These are phyloP conservation scores for Strongylocentrotus purpuratus DNA, from an alignment of 35 echinoderm and acorn worm species.

Conservation along the genomic window DNA sequence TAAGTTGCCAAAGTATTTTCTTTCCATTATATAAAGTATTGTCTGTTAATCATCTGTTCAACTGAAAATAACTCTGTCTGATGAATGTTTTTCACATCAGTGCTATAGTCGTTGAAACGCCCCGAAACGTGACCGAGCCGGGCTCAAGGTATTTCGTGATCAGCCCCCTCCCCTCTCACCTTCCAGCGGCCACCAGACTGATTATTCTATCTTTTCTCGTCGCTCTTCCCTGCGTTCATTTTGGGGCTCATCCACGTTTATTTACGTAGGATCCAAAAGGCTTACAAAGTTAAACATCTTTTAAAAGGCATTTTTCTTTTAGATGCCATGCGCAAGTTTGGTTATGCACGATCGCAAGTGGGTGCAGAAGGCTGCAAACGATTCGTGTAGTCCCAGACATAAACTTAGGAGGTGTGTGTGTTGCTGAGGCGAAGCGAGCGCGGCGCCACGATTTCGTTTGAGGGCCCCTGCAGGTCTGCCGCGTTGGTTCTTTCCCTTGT, in stretches of 20 bases:
- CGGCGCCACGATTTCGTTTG: not conserved
- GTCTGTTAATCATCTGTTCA: not conserved
- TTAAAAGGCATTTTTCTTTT: not conserved
- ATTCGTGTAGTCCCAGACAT: not conserved
- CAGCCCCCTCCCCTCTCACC: not conserved
- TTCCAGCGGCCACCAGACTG: not conserved
- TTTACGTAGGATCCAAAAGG: constrained; percentile 7
- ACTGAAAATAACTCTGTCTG: not conserved
- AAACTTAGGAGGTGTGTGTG: constrained; percentile 8
- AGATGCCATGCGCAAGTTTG: not conserved
- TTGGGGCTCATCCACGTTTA: constrained; percentile 30
- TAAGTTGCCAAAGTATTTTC: not conserved
- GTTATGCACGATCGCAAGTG: not conserved
- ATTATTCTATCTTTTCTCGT: not conserved
- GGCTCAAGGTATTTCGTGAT: not conserved
- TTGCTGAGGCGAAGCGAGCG: not conserved
- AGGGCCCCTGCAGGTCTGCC: not conserved
- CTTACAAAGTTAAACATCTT: constrained; percentile 6
- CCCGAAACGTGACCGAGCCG: not conserved
- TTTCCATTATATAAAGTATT: not conserved
- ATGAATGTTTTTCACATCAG: not conserved
- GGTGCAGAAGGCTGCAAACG: not conserved
- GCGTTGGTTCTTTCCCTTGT: not conserved
- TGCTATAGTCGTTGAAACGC: not conserved
- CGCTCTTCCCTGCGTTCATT: constrained; percentile 1